Evolutionary conservation across 2,113 vertebrate genomes (phyloP).

Genomic region (Seriola quinqueradiata): DNA sequence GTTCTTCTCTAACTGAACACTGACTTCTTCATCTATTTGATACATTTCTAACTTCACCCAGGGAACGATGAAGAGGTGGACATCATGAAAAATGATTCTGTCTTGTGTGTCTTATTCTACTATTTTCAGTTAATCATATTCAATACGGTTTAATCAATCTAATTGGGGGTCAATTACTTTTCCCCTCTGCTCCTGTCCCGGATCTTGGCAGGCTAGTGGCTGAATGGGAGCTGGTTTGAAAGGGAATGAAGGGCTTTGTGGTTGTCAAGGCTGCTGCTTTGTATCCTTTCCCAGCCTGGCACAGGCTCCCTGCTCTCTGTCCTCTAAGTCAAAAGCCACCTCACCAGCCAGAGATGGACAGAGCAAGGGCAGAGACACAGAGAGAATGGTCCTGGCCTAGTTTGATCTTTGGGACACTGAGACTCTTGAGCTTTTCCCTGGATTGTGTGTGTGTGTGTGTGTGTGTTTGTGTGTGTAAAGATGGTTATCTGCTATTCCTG

Average conservation of each 20-base stretch:
- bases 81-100: conserved; percentile 37
- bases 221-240: conserved; percentile 58
- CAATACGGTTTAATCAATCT: conserved; percentile 60
- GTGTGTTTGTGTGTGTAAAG: conserved; percentile 7
- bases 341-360: conserved; percentile 43
- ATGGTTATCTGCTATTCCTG: conserved; percentile 15
- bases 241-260: conserved; percentile 52
- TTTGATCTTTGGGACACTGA: conserved; percentile 35
- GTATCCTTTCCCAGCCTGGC: conserved; percentile 67
- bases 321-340: conserved; percentile 59
- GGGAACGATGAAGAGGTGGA: conserved; percentile 46
- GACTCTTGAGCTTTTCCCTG: conserved; percentile 20
- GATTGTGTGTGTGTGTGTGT: conserved; percentile 1
- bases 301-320: conserved; percentile 44
- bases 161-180: conserved; percentile 64
- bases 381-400: conserved; percentile 36
- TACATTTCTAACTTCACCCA: conserved; percentile 41
- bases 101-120: conserved; percentile 52
- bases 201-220: conserved; percentile 53
- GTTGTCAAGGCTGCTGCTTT: conserved; percentile 64
- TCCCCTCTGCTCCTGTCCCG: conserved; percentile 32
- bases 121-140: conserved; percentile 68
- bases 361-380: conserved; percentile 39
- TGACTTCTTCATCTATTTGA: conserved; percentile 64
- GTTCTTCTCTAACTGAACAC: conserved; percentile 56